phyloP scores from a whole-genome alignment of 2,888 invertebrate species.

The Sphaerophoria taeniata region DNA sequence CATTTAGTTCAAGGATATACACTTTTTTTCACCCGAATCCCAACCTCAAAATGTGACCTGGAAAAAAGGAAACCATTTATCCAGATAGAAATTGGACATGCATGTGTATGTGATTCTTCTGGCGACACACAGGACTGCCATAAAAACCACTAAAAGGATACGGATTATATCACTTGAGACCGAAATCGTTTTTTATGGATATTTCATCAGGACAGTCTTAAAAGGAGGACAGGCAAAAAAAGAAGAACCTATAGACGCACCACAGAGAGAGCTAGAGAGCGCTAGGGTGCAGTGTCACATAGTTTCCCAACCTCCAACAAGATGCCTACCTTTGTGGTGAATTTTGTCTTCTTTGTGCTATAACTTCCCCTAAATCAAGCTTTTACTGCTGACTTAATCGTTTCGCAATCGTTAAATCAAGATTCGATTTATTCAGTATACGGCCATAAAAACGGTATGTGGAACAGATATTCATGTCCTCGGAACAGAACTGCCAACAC shows the following conservation, averaged over 20 bases:
- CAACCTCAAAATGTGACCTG: too few relatives aligned
- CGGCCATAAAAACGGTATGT: conserved; percentile 25
- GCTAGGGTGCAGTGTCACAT: neutral
- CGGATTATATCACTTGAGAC: conserved; percentile 66
- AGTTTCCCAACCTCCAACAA: neutral
- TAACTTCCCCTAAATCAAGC: conserved; percentile 70
- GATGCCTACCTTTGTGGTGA: conserved; percentile 34
- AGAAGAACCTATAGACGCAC: conserved; percentile 10
- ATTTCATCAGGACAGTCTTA: conserved; percentile 33
- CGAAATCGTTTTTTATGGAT: conserved; percentile 56
- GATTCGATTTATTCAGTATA: conserved; percentile 44
- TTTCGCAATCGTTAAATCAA: conserved; percentile 74
- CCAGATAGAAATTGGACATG: too few relatives aligned
- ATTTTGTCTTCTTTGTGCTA: conserved; percentile 56
- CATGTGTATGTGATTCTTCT: too few relatives aligned
- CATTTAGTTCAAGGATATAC: too few relatives aligned
- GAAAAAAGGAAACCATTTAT: too few relatives aligned
- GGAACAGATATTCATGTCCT: conserved; percentile 13
- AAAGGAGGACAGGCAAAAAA: neutral
- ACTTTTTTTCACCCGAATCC: too few relatives aligned
- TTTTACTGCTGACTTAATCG: conserved; percentile 74
- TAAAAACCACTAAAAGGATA: conserved; percentile 59
- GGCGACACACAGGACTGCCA: conserved; percentile 3
- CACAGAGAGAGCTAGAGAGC: neutral
- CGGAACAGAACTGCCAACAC: conserved; percentile 18